A percentile compares a stretch with the other conserved stretches of the same genome.
These are phyloP conservation scores for Platynereis dumerilii DNA, from an alignment of 2,888 invertebrate genomes.

Conservation along the genomic window DNA sequence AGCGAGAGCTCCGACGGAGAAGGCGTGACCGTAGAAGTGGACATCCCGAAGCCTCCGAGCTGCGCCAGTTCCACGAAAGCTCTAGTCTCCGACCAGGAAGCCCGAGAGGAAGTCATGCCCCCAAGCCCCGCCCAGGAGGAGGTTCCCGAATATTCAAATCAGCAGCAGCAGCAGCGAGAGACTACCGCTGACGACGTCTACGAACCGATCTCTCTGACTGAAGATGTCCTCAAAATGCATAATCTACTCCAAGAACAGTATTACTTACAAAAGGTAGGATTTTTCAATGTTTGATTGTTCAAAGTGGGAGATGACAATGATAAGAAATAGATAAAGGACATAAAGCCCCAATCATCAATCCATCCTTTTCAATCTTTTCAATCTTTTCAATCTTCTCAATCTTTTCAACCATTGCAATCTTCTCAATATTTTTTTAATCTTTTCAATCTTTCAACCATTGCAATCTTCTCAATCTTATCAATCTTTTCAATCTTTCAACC, in stretches of 20 bases:
- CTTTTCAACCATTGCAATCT: too few species aligned
- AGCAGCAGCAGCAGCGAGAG: background rate
- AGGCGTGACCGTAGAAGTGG: constrained; percentile 6
- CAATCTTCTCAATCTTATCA: too few species aligned
- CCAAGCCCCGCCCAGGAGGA: constrained; percentile 31
- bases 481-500: too few species aligned
- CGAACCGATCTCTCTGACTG: constrained; percentile 40
- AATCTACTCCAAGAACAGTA: constrained; percentile 44
- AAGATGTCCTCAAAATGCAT: constrained; percentile 43
- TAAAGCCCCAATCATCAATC: too few species aligned
- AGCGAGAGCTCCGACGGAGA: too few species aligned
- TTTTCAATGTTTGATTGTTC: too few species aligned
- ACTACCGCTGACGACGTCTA: constrained; percentile 22
- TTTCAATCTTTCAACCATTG: too few species aligned
- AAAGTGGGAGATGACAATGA: too few species aligned
- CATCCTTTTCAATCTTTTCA: too few species aligned
- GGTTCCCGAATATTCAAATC: constrained; percentile 8
- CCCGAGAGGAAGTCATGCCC: constrained; percentile 38
- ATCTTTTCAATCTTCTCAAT: too few species aligned
- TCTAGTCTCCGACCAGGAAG: constrained; percentile 47
- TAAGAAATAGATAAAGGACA: too few species aligned
- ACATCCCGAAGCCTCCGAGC: constrained; percentile 43
- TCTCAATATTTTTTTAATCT: too few species aligned
- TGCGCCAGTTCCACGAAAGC: constrained; percentile 52
- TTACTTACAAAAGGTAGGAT: constrained; percentile 37